Evolutionary conservation across 23 tunicate genomes (phyloP), one percentile per base, ranked within the genome.

Genomic region (Botrylloides violaceus): DNA sequence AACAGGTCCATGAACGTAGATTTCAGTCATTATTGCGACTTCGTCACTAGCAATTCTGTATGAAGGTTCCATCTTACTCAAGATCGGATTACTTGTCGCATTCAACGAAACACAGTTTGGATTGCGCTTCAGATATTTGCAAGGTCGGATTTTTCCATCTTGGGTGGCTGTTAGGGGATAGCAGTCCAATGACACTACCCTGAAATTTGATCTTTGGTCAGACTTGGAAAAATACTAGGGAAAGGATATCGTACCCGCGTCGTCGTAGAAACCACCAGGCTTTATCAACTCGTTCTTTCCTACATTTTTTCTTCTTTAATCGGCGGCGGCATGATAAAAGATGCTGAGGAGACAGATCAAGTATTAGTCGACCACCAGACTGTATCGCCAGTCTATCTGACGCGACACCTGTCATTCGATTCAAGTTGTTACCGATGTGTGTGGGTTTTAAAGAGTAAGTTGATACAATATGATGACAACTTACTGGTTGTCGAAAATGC

Each of bases 251-350:
- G 53, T 47, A 77, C 81, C 81, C 81, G 24, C 24, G 30, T 49
- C 71, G 49, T 43, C 81, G 30, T 24, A 77, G 64, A 32, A 49
- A 77, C 81, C 81, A 77, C 81, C 81, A 77, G n/a, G 81, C 81
- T 47, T 59, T 65, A 43, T 77, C 81, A 61, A 49, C 63, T 47
- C 81, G 39, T 55, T 77, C 81, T 27, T 34, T 61, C 27, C 36
- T 2, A 63, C 81, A 65, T 30, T 65, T 32, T 6, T 36, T 43
- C 48, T n/a, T 37, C 0, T 70, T 68, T 19, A 24, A n/a, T 2
- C 37, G 25, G 26, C 37, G 34, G 12, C 53, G 74, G 34, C 81
- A 77, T 19, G 81, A 77, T 43, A 77, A 7, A 4, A 77, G 60
- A 34, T 77, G 75, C 21, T 77, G 71, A 2, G 81, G 64, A 19